Conservation (phyloP, 2,797 vertebrate genomes). For the Gallinago nigripennis region DNA sequence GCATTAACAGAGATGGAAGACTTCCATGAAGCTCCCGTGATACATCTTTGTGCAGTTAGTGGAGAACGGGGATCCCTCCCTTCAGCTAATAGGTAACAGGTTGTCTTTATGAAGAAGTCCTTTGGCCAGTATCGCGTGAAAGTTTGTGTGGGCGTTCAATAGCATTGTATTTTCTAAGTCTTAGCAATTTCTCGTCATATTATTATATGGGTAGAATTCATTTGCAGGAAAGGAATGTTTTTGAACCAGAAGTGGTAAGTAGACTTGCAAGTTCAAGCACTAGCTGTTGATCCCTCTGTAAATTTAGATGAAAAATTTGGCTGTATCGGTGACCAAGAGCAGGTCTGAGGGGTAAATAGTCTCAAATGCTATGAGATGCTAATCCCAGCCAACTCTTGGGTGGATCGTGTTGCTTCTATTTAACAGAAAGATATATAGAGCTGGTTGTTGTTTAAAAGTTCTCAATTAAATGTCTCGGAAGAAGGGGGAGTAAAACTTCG, state of each 20-base stretch:
- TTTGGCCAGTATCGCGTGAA: not conserved
- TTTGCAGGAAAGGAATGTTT: not conserved
- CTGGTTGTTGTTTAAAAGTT: not conserved
- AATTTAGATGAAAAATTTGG: not conserved
- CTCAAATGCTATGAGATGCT: not conserved
- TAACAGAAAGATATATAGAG: not conserved
- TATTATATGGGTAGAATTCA: not conserved
- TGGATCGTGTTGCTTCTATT: not conserved
- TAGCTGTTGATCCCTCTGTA: not conserved
- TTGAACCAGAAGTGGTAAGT: not conserved
- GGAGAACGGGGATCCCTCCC: not conserved
- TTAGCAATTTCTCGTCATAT: not conserved
- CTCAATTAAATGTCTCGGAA: not conserved
- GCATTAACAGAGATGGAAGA: accelerated
- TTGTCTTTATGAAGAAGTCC: not conserved
- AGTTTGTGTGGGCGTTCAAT: not conserved
- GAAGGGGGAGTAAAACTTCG: not conserved
- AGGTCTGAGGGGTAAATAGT: not conserved
- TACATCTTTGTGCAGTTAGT: not conserved
- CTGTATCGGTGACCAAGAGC: not conserved
- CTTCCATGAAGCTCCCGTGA: not conserved
- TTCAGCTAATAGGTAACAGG: not conserved
- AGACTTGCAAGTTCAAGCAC: not conserved
- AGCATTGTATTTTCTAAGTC: not conserved
- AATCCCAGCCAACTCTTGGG: not conserved